Conservation (phyloP, 2,797 vertebrate genomes). For the Tiaroga cobitis region DNA sequence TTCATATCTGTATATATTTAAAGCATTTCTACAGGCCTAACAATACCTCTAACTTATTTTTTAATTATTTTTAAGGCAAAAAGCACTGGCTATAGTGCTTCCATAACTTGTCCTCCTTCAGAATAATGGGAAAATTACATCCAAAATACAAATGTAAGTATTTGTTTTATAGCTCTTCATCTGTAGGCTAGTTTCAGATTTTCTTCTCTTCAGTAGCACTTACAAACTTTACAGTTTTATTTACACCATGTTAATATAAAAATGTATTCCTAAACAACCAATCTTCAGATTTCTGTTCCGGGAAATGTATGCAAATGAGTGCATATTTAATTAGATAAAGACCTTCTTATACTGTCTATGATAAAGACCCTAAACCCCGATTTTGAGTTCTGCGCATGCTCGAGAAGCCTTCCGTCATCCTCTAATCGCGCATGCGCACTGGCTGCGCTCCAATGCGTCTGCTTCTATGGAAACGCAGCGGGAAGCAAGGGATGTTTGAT, state of each 20-base stretch:
- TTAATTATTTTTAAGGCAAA: not conserved
- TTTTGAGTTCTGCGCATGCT: no score
- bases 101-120: not conserved
- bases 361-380: no score
- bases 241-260: not conserved
- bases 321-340: not conserved
- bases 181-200: not conserved
- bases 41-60: not conserved
- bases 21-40: not conserved
- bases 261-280: not conserved
- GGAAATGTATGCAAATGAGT: not conserved
- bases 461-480: constrained; percentile 51
- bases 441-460: constrained; percentile 30
- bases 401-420: no score
- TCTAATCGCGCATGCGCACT: constrained; percentile 3
- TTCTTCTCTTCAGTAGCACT: not conserved
- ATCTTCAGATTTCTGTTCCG: not conserved
- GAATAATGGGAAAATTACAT: not conserved
- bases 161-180: not conserved
- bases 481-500: constrained; percentile 26
- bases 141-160: not conserved
- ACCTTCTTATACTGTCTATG: no score
- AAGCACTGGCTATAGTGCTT: not conserved
- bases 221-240: not conserved
- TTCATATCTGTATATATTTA: not conserved